Conservation (phyloP, 2,888 invertebrate genomes). For the Morinoia aosen region DNA sequence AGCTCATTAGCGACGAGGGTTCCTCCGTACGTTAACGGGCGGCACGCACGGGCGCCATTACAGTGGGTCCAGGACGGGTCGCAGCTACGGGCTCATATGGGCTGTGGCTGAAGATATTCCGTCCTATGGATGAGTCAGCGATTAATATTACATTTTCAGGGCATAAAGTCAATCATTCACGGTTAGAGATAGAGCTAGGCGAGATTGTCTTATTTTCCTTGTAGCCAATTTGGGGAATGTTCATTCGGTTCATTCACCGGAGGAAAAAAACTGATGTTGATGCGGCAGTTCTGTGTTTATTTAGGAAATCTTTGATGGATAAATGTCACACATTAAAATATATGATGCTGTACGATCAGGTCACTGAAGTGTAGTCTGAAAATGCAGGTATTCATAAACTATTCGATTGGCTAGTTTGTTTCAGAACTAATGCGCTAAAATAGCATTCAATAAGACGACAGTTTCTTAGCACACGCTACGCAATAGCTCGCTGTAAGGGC, state of each 20-base stretch:
- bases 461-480: too few species aligned
- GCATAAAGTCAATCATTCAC: not conserved
- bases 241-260: too few species aligned
- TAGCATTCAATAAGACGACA: too few species aligned
- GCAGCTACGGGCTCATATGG: not conserved
- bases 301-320: not conserved
- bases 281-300: not conserved
- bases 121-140: not conserved
- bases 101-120: not conserved
- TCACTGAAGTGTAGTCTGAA: not conserved
- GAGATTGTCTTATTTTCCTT: not conserved
- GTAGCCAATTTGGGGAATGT: not conserved
- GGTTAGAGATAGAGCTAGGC: not conserved
- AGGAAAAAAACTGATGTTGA: too few species aligned
- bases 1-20: slow-evolving; percentile 3
- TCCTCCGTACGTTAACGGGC: not conserved
- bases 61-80: not conserved
- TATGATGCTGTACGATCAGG: not conserved
- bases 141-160: not conserved
- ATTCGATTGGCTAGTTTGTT: too few species aligned
- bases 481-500: too few species aligned
- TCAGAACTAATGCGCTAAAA: too few species aligned
- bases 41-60: not conserved
- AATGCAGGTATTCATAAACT: too few species aligned
- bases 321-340: not conserved